A percentile compares a stretch with the other conserved stretches of the same genome.
These are phyloP conservation scores for Macrotus californicus DNA, from an alignment of 2,113 vertebrate species.

Conservation along the genomic window DNA sequence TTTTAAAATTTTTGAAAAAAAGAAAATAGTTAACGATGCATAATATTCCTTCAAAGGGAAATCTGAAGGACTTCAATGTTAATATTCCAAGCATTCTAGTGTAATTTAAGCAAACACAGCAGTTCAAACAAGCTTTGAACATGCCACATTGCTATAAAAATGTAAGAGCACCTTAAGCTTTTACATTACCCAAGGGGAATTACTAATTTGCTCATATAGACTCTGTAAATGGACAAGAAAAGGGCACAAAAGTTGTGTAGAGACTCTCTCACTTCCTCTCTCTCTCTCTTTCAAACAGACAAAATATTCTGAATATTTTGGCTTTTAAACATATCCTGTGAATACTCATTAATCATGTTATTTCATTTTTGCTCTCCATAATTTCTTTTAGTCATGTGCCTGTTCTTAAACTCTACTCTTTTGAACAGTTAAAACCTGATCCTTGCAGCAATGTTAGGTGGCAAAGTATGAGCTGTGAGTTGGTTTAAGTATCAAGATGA, in stretches of 20 bases:
- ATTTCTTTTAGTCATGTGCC: not conserved
- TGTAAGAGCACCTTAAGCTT: slow-evolving; percentile 59
- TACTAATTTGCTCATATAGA: not conserved
- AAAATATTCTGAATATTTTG: not conserved
- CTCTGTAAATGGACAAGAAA: slow-evolving; percentile 8
- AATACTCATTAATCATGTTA: not conserved
- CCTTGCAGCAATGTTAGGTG: not conserved
- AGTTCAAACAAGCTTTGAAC: slow-evolving; percentile 60
- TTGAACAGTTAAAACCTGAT: not conserved
- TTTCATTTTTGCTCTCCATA: not conserved
- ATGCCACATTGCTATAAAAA: slow-evolving; percentile 50
- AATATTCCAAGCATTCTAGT: slow-evolving; percentile 61
- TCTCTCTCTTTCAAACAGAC: not conserved
- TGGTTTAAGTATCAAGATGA: not conserved
- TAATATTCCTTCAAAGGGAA: slow-evolving; percentile 58
- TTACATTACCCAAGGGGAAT: not conserved
- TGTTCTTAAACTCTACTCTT: not conserved
- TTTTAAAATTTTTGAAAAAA: not conserved
- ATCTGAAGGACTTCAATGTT: slow-evolving; percentile 57
- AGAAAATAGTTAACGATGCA: slow-evolving; percentile 39
- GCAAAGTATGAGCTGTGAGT: not conserved
- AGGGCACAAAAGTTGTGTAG: not conserved
- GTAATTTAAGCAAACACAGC: slow-evolving; percentile 63
- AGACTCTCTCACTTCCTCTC: too few relatives aligned
- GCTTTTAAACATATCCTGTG: not conserved